A percentile compares a stretch with the other conserved stretches of the same genome.
Conservation (phyloP, 2,888 invertebrate species). For the Leptarthrus brevirostris region DNA sequence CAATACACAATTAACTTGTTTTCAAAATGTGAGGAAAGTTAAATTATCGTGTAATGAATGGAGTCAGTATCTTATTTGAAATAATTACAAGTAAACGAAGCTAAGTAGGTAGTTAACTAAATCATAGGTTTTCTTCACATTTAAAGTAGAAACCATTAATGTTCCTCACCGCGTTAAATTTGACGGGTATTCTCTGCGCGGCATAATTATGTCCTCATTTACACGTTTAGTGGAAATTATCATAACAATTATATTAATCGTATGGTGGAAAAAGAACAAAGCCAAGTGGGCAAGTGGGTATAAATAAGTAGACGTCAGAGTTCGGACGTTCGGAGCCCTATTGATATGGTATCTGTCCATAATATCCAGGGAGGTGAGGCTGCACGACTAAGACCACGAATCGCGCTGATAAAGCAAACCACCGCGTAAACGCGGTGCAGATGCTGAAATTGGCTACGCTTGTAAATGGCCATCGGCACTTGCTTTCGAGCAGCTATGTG, state of each 20-base stretch:
- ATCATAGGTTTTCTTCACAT: conserved; percentile 43
- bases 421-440: not conserved
- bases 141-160: conserved; percentile 30
- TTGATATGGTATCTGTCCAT: conserved; percentile 24
- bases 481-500: conserved; percentile 5
- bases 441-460: not conserved
- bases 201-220: conserved; percentile 44
- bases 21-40: no score
- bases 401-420: conserved; percentile 14
- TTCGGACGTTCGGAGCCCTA: not conserved
- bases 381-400: not conserved
- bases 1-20: no score
- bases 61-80: no score
- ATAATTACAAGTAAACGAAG: not conserved
- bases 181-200: not conserved
- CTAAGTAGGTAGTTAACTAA: not conserved
- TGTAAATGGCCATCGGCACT: not conserved
- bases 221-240: conserved; percentile 42
- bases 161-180: conserved; percentile 18
- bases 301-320: not conserved
- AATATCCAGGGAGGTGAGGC: conserved; percentile 26
- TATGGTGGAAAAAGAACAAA: not conserved
- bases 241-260: conserved; percentile 47
- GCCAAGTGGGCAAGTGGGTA: not conserved
- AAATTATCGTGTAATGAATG: no score